Evolutionary conservation across 1,140 invertebrate genomes (phyloP).

Genomic region (Drosophila serrata): DNA sequence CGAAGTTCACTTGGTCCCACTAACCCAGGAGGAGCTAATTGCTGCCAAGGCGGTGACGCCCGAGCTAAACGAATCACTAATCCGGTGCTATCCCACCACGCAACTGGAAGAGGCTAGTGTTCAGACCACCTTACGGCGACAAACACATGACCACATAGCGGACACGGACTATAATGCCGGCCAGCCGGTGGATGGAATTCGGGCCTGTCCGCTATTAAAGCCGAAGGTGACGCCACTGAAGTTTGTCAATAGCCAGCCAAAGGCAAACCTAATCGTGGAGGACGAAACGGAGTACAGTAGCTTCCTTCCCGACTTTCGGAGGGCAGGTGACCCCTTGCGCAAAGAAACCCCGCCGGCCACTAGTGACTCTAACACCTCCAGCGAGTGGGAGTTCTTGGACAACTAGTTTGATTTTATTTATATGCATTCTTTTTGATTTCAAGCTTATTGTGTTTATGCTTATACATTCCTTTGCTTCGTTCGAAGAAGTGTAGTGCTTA

Average conservation of each 20-base stretch:
- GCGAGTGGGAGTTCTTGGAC: conserved; percentile 83
- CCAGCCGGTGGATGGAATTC: conserved; percentile 69
- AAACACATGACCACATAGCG: neutral
- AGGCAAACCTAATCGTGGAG: conserved; percentile 2
- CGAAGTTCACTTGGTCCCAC: conserved; percentile 47
- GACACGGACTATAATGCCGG: conserved; percentile 54
- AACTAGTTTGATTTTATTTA: conserved; percentile 62
- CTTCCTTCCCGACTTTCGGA: conserved; percentile 75
- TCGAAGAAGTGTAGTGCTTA: conserved; percentile 55
- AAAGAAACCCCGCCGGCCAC: conserved; percentile 44
- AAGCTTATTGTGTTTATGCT: conserved; percentile 22
- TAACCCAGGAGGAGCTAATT: conserved; percentile 47
- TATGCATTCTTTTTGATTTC: conserved; percentile 16
- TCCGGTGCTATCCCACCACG: conserved; percentile 60
- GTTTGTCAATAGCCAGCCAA: conserved; percentile 57
- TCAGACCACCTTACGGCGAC: conserved; percentile 50
- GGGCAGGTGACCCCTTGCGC: conserved; percentile 57
- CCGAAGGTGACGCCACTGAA: conserved; percentile 38
- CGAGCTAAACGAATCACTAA: conserved; percentile 38
- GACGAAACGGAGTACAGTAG: conserved; percentile 57
- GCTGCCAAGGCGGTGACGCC: conserved; percentile 17
- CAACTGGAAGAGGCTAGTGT: conserved; percentile 53
- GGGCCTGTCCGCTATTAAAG: conserved; percentile 20
- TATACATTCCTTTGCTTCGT: conserved; percentile 8
- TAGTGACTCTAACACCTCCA: conserved; percentile 73